Evolutionary conservation across 2,888 invertebrate species (phyloP), one percentile per base, ranked within the genome.

Genomic region (Ophioninae sp.): DNA sequence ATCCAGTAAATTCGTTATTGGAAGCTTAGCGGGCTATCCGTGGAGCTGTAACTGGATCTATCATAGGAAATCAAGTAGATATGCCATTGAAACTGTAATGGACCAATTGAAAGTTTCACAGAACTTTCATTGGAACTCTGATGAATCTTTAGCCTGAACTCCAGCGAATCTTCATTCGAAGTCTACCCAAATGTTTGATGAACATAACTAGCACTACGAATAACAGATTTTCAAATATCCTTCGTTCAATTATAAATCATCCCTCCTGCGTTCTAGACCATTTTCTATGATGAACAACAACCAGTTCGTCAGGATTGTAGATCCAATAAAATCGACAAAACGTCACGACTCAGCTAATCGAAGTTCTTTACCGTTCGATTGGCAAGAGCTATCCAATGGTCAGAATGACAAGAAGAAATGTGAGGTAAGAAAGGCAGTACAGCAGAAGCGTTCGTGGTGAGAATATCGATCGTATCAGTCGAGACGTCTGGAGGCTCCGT

Each of bases 401-500:
- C 59, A 21, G 39, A 39, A 21, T 7, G 20, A 72, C 61, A 50
- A 23, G 30, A 3, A 30, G 21, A 62, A 62, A 59, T 20, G 7
- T 20, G 20, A 59, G 23, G 30, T 10, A 62, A 62, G 62, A 23
- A 64, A 50, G 13, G 23, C 7, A 59, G 59, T 70, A 21, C 10
- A 23, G 62, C 30, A 44, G 50, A 23, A 23, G 10, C 7, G 5
- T 44, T 13, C 13, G 59, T 10, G 41, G 8, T 10, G 62, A 44
- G 73, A 61, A 41, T 50, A 39, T 78, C 30, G 30, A 78, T 78
- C 70, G 69, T 61, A 70, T 78, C 62, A 62, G 68, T 62, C 39
- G 30, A 37, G 8, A 0, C 50, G 59, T 62, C 41, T 50, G 70
- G 56, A 70, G 30, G 70, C 7, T 62, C 6, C 39, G 6, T 39